Percentiles rank a stretch among this genome's conserved stretches.
Evolutionary conservation across 1,140 invertebrate genomes (phyloP).

Genomic region (Brachionus asplanchnoidis): DNA sequence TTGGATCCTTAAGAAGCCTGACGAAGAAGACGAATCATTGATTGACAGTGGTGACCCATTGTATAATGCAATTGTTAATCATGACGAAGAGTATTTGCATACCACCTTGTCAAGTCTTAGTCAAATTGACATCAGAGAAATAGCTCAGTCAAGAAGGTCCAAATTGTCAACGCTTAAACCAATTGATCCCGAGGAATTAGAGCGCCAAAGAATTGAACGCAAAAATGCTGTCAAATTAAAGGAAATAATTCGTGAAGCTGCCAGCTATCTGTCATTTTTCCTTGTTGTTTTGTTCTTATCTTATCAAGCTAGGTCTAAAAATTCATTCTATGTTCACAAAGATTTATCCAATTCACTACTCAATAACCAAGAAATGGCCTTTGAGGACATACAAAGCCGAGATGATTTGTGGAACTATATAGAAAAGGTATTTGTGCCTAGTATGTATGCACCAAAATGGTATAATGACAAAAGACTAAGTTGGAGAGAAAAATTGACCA

Average conservation of each 20-base stretch:
- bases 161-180: slow-evolving; percentile 44
- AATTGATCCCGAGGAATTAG: slow-evolving; percentile 48
- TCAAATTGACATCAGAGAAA: slow-evolving; percentile 29
- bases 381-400: slow-evolving; percentile 38
- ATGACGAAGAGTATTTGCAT: slow-evolving; percentile 38
- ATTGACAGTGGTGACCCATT: slow-evolving; percentile 33
- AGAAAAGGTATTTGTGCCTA: slow-evolving; percentile 48
- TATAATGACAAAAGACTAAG: slow-evolving; percentile 49
- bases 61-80: slow-evolving; percentile 30
- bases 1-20: slow-evolving; percentile 59
- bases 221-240: slow-evolving; percentile 60
- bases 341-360: slow-evolving; percentile 49
- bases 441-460: slow-evolving; percentile 50
- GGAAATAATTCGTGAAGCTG: slow-evolving; percentile 57
- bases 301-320: slow-evolving; percentile 51
- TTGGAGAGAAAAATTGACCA: slow-evolving; percentile 53
- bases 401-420: slow-evolving; percentile 47
- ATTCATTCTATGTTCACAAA: slow-evolving; percentile 47
- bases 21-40: slow-evolving; percentile 55
- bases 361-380: slow-evolving; percentile 21
- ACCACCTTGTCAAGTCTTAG: slow-evolving; percentile 24
- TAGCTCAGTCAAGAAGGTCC: background rate
- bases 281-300: slow-evolving; percentile 55
- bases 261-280: slow-evolving; percentile 53
- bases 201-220: slow-evolving; percentile 48